Conservation (phyloP, 2,888 invertebrate species). For the Alitta virens region DNA sequence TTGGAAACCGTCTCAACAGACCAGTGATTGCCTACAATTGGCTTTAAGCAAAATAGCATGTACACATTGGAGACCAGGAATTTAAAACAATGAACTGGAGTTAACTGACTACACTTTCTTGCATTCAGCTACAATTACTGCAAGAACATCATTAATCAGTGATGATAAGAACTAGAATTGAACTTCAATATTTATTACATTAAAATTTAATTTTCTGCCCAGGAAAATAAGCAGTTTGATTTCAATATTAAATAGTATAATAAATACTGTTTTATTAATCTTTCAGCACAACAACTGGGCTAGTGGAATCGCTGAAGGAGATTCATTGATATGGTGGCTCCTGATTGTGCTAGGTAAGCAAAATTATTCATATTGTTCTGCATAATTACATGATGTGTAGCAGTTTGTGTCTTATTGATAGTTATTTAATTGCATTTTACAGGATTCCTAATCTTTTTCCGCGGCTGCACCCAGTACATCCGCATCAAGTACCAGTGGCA, state of each 20-base stretch:
- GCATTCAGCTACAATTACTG: no score
- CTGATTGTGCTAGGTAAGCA: constrained; percentile 49
- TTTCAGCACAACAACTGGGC: constrained; percentile 50
- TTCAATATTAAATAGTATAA: no score
- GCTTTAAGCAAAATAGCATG: no score
- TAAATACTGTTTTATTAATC: neutral
- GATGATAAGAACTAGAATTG: no score
- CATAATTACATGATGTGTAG: neutral
- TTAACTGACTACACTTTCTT: no score
- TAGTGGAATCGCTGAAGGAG: constrained; percentile 40
- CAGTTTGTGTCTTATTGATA: neutral
- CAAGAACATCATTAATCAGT: no score
- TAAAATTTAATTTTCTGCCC: neutral
- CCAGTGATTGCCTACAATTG: no score
- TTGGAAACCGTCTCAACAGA: no score
- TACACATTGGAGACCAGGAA: no score
- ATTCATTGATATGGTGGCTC: constrained; percentile 54
- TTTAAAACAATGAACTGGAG: no score
- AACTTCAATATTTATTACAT: no score
- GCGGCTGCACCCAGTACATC: constrained; percentile 52
- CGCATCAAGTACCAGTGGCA: constrained; percentile 52
- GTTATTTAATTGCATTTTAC: neutral
- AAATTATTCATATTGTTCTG: neutral
- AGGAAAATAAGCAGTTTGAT: neutral
- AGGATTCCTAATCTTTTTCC: constrained; percentile 51